These are phyloP conservation scores for Charadrius vociferus DNA, from an alignment of 2,113 vertebrate species.

Conservation along the genomic window DNA sequence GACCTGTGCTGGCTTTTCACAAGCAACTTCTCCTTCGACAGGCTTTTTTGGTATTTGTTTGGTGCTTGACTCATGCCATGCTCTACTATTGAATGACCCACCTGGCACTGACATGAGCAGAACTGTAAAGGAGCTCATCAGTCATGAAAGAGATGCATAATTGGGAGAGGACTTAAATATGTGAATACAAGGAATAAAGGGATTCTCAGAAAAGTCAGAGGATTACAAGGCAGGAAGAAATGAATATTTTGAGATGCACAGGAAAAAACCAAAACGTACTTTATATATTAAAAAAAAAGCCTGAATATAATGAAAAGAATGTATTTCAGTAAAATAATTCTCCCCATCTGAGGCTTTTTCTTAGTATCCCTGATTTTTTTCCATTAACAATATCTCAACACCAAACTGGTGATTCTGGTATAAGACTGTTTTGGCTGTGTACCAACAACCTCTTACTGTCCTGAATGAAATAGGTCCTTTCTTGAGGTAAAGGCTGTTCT, in stretches of 20 bases:
- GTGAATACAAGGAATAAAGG: neutral
- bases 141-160: neutral
- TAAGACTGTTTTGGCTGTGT: neutral
- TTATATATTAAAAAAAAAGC: neutral
- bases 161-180: neutral
- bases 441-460: neutral
- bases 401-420: neutral
- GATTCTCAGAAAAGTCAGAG: neutral
- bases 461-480: neutral
- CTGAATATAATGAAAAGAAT: neutral
- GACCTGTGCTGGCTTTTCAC: neutral
- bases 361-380: neutral
- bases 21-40: neutral
- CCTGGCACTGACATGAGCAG: neutral
- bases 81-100: neutral
- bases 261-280: neutral
- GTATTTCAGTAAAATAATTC: neutral
- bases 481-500: neutral
- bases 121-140: neutral
- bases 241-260: neutral
- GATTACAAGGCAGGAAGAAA: neutral
- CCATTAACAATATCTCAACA: neutral
- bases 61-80: neutral
- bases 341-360: neutral
- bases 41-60: neutral